phyloP scores from a whole-genome alignment of 2,113 vertebrate species.

The Brachionichthys hirsutus region DNA sequence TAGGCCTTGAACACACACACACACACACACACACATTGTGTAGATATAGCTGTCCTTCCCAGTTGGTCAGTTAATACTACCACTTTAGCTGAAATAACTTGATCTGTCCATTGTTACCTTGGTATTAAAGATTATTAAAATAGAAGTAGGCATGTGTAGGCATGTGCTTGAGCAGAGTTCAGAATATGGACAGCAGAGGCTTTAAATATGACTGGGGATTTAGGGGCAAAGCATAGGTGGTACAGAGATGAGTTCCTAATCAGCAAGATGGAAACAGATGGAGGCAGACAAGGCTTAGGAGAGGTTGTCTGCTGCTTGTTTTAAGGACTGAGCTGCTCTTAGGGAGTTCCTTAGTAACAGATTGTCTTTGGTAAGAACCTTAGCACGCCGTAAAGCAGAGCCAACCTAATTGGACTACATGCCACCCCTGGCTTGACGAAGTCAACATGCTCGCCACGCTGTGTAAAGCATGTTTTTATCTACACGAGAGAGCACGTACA shows the following conservation, averaged over 20 bases:
- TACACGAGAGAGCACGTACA: background rate
- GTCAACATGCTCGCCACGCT: slow-evolving; percentile 16
- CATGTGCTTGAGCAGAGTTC: slow-evolving; percentile 26
- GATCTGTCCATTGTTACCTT: slow-evolving; percentile 15
- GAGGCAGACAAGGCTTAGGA: slow-evolving; percentile 53
- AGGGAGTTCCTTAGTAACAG: slow-evolving; percentile 62
- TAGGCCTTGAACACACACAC: too few relatives aligned
- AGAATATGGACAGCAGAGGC: slow-evolving; percentile 49
- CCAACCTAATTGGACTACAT: slow-evolving; percentile 67
- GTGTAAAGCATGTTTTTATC: background rate
- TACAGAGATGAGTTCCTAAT: slow-evolving; percentile 35
- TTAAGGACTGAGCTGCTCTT: slow-evolving; percentile 65
- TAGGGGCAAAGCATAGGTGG: slow-evolving; percentile 24
- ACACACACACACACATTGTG: too few relatives aligned
- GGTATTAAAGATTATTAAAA: slow-evolving; percentile 38
- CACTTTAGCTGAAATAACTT: slow-evolving; percentile 6
- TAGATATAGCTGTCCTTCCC: background rate
- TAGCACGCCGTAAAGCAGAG: slow-evolving; percentile 44
- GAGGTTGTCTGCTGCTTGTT: slow-evolving; percentile 55
- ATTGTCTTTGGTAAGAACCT: slow-evolving; percentile 72
- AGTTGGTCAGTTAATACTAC: slow-evolving; percentile 5
- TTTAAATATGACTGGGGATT: slow-evolving; percentile 52
- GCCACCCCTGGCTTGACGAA: slow-evolving; percentile 26
- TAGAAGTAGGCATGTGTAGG: slow-evolving; percentile 30
- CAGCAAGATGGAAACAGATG: slow-evolving; percentile 59